Base-by-base conservation (phyloP, 2,797 vertebrate species). In the Sebastes oblongus region DNA sequence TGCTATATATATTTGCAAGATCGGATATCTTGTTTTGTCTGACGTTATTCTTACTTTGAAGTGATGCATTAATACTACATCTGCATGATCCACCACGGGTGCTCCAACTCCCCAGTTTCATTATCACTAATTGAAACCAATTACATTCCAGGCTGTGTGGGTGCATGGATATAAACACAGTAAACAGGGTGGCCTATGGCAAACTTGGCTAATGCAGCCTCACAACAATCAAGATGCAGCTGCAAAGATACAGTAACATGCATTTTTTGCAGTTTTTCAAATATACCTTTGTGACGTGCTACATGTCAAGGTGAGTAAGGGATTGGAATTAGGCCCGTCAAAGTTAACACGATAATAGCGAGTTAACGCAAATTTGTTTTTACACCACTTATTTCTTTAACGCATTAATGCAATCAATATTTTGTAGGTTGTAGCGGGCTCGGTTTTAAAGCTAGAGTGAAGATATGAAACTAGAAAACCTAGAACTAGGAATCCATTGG, bases 81-180 rank as follows among this genome's bases (percentile, higher is more conserved):
- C 36, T 52, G 22, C 8, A 72, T 72, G 70, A 52, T 32, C 29
- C 56, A 59, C 20, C n/a, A 54, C 67, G 71, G 34, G 24, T 42
- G 27, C 46, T 46, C 27, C 64, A 36, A 54, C 59, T 69, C 30
- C 22, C 39, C 16, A 9, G 32, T 69, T 81, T 69, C 72, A 83
- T 74, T 55, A 62, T 64, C 59, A 9, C 42, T 66, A 71, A 80
- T 58, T 76, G 60, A 77, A 77, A 61, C 56, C 50, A 72, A 58
- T 83, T 69, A 60, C 42, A 36, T 62, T 39, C 14, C 13, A 39
- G 36, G 22, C 22, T 54, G 27, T 66, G 64, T 55, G 13, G 29
- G 9, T 32, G 55, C 20, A 36, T 24, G 9, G 56, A 25, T 55
- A 81, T 68, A 29, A 71, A 77, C 36, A 60, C 25, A 75, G 56